These are phyloP conservation scores for Scyliorhinus canicula DNA, from an alignment of 2,797 vertebrate genomes.

Conservation along the genomic window DNA sequence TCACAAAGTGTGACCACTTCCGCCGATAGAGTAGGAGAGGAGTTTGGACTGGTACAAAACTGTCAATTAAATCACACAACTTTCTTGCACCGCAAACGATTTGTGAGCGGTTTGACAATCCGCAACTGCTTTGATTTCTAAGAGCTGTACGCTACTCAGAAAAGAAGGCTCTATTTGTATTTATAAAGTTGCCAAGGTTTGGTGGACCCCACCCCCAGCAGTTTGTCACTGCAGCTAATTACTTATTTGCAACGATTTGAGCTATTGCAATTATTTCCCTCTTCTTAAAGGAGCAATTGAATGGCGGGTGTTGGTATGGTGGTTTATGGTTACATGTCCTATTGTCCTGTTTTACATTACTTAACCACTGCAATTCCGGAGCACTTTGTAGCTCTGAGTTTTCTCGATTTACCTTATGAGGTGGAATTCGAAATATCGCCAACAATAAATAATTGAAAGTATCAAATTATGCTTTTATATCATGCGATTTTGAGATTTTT, in stretches of 20 bases:
- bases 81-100: too few species aligned
- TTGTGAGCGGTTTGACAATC: background rate
- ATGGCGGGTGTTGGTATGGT: background rate
- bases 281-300: background rate
- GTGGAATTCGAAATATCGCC: background rate
- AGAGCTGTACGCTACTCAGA: background rate
- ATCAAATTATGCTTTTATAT: background rate
- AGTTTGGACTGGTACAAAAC: background rate
- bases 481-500: background rate
- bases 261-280: background rate
- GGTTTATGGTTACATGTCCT: background rate
- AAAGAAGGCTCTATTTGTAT: background rate
- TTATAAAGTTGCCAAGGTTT: background rate
- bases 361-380: background rate
- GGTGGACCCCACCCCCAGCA: background rate
- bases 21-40: background rate
- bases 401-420: background rate
- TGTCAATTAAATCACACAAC: too few species aligned
- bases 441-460: background rate
- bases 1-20: constrained; percentile 8
- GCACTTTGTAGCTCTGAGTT: background rate
- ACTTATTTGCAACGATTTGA: background rate
- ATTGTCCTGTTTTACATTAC: background rate
- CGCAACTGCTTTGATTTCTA: background rate
- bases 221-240: background rate